phyloP scores from a whole-genome alignment of 2,888 invertebrate genomes.

The Euzetes globulus region DNA sequence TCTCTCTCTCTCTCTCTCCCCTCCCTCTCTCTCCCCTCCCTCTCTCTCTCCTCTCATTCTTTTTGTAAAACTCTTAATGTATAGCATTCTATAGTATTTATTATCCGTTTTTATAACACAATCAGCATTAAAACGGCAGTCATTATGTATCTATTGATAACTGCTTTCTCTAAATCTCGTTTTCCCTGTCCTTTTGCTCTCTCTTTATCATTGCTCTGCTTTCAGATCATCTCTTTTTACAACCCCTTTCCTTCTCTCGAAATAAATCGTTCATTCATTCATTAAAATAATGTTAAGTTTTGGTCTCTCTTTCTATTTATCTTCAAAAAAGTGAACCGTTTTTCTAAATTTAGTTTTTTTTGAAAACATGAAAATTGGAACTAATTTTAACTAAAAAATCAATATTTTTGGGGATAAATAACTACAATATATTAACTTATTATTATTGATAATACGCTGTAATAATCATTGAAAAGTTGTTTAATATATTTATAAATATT shows the following conservation, averaged over 20 bases:
- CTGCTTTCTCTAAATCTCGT: too few species aligned
- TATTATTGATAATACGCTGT: constrained; percentile 1
- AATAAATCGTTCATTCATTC: background rate
- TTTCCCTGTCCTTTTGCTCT: too few species aligned
- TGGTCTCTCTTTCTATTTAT: background rate
- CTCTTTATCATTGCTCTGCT: background rate
- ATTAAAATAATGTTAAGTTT: constrained; percentile 11
- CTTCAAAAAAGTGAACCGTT: background rate
- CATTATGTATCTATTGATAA: constrained; percentile 17
- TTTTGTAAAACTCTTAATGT: background rate
- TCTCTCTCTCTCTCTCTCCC: background rate
- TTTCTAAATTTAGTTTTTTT: too few species aligned
- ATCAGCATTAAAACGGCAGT: constrained; percentile 20
- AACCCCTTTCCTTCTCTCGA: background rate
- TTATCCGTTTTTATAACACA: constrained; percentile 10
- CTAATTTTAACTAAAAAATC: background rate
- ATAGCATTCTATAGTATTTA: constrained; percentile 2
- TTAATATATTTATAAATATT: background rate
- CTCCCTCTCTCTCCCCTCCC: background rate
- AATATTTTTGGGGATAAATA: constrained; percentile 4
- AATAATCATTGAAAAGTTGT: constrained; percentile 11
- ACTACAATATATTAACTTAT: too few species aligned
- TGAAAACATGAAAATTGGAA: background rate
- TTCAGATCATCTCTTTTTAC: background rate
- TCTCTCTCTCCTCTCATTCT: background rate